A percentile compares a stretch with the other conserved stretches of the same genome.
These are phyloP conservation scores for Drosophila kanekoi DNA, from an alignment of 2,888 invertebrate species.

Conservation along the genomic window DNA sequence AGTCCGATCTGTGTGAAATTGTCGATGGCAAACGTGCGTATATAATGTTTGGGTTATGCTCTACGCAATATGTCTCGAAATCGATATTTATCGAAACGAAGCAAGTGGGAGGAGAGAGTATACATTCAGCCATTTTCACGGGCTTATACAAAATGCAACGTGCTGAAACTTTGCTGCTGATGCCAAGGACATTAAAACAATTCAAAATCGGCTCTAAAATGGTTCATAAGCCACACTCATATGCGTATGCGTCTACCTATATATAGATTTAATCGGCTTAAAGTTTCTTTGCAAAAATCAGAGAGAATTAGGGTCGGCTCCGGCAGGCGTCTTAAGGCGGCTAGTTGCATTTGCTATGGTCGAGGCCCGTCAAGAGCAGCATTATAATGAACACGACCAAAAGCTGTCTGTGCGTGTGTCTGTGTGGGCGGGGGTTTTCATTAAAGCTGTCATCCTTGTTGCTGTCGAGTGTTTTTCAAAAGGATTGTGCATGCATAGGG, in stretches of 20 bases:
- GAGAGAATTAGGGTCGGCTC: neutral
- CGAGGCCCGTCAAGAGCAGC: constrained; percentile 19
- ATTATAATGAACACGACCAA: constrained; percentile 26
- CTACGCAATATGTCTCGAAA: too few relatives aligned
- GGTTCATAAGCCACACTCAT: neutral
- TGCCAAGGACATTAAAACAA: neutral
- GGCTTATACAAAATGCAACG: too few relatives aligned
- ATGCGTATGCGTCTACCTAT: neutral
- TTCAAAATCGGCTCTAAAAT: neutral
- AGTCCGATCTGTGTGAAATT: too few relatives aligned
- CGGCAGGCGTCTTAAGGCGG: constrained; percentile 18
- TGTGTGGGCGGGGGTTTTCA: constrained; percentile 13
- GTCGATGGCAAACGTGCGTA: too few relatives aligned
- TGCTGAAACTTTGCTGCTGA: too few relatives aligned
- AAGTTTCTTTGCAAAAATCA: constrained; percentile 10
- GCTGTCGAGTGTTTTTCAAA: constrained; percentile 31
- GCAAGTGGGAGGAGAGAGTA: too few relatives aligned
- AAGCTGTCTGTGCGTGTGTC: neutral
- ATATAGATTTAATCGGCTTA: constrained; percentile 27
- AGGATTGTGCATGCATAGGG: constrained; percentile 20
- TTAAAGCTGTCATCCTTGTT: constrained; percentile 35
- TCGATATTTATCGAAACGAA: too few relatives aligned
- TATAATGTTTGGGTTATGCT: too few relatives aligned
- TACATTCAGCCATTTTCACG: too few relatives aligned
- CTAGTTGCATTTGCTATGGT: constrained; percentile 8